Base-by-base conservation (phyloP, 1,140 invertebrate genomes). In the Monomorium pharaonis region DNA sequence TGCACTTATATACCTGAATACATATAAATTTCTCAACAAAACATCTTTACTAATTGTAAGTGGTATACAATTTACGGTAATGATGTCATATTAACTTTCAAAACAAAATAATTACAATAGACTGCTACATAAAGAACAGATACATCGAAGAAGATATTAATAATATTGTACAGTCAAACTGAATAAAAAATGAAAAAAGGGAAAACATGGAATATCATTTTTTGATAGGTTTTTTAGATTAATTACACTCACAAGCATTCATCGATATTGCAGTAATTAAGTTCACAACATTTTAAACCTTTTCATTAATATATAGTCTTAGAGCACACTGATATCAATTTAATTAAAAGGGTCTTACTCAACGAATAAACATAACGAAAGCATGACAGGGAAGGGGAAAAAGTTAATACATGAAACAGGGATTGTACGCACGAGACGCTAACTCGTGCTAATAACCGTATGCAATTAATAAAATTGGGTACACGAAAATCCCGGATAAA, bases 401-500 rank as follows among this genome's bases (percentile, higher is more conserved):
- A 80, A 70, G 30, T 70, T 70, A 80, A 80, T 24, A 42, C 63
- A 69, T 27, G 47, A n/a, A 80, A 70, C 77, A 24, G 16, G 47
- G n/a, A 27, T 80, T 80, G 76, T 51, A 67, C 47, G 65, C 78
- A 58, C 65, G 78, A 58, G 16, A 81, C 78, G 67, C 67, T 83
- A 83, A 83, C 70, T 72, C 67, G 49, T 47, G 78, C 54, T 83
- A 83, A 83, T 83, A 83, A 83, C 67, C 51, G 78, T 69, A 58
- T 58, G 78, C 78, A 74, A 83, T 83, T 83, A 83, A 83, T 83
- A 83, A 83, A 83, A 83, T 83, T 72, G 78, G 37, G 42, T 58
- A 83, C 78, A 74, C 80, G 56, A 72, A 76, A 85, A 88, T 80
- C 62, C 44, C 58, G 58, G 49, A 84, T 47, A 69, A 85, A 84